These are phyloP conservation scores for Isoperla grammatica DNA, from an alignment of 2,888 invertebrate species.

Conservation along the genomic window DNA sequence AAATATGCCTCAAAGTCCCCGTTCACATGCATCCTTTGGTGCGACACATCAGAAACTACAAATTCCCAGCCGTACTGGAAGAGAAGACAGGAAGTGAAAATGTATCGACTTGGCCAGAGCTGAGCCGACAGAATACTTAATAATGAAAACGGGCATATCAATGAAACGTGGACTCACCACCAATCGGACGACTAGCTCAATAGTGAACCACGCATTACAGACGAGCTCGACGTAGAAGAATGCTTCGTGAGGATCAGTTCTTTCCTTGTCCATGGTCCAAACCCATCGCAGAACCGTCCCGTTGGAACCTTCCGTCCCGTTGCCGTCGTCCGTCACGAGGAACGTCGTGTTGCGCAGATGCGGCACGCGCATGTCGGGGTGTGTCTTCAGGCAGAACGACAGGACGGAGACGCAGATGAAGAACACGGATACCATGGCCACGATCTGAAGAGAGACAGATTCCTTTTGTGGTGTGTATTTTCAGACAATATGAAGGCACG, in stretches of 20 bases:
- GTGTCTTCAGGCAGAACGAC: slow-evolving; percentile 94
- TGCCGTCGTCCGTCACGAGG: slow-evolving; percentile 13
- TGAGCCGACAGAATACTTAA: too few relatives aligned
- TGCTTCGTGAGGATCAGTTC: slow-evolving; percentile 56
- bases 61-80: too few relatives aligned
- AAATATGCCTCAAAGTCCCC: too few relatives aligned
- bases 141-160: too few relatives aligned
- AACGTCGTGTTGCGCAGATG: slow-evolving; percentile 36
- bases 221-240: slow-evolving; percentile 91
- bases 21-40: too few relatives aligned
- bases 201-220: slow-evolving; percentile 95
- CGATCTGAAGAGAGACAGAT: slow-evolving; percentile 58
- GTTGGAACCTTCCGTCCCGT: slow-evolving; percentile 51
- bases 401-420: slow-evolving; percentile 95
- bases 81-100: too few relatives aligned
- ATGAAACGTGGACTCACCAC: slow-evolving; percentile 81
- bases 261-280: slow-evolving; percentile 38
- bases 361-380: slow-evolving; percentile 74
- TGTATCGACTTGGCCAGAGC: too few relatives aligned
- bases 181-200: slow-evolving; percentile 81
- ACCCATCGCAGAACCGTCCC: slow-evolving; percentile 28
- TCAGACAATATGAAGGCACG: too few relatives aligned
- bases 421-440: slow-evolving; percentile 88
- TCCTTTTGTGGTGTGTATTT: too few relatives aligned
- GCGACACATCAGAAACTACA: too few relatives aligned